phyloP scores from a whole-genome alignment of 2,113 vertebrate species.

The Gadus chalcogrammus region DNA sequence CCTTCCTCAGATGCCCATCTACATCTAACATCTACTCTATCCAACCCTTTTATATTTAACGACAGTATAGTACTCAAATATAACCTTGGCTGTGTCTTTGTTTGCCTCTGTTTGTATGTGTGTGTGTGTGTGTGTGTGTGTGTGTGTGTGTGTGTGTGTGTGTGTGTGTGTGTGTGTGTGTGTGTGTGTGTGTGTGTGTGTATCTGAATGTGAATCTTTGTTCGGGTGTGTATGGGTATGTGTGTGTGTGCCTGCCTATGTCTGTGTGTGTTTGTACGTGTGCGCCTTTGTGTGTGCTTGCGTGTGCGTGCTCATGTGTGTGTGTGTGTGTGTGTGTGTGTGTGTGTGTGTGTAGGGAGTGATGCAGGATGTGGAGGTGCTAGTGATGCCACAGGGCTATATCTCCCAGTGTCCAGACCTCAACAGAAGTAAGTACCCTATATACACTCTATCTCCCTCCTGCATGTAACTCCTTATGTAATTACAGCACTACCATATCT shows the following conservation, averaged over 20 bases:
- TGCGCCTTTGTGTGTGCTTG: neutral
- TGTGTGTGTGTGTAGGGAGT: slow-evolving; percentile 77
- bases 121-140: neutral
- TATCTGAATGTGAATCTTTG: neutral
- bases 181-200: neutral
- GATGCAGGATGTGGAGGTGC: slow-evolving; percentile 96
- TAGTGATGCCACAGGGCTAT: slow-evolving; percentile 97
- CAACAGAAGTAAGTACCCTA: slow-evolving; percentile 90
- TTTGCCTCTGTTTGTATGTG: neutral
- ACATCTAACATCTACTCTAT: too few species aligned
- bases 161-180: neutral
- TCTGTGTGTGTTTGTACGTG: neutral
- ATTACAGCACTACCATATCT: too few species aligned
- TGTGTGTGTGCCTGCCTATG: neutral
- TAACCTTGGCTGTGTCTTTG: neutral
- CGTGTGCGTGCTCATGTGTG: neutral
- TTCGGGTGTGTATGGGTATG: too few species aligned
- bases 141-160: neutral
- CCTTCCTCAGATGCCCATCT: too few species aligned
- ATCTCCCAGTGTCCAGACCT: slow-evolving; percentile 98
- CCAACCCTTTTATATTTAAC: too few species aligned
- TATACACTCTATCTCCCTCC: too few species aligned
- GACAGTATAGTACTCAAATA: neutral
- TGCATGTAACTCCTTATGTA: too few species aligned
- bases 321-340: slow-evolving; percentile 25